Percentiles rank a stretch among this genome's conserved stretches.
These are phyloP conservation scores for Chionodraco myersi DNA, from an alignment of 2,113 vertebrate genomes.

Conservation along the genomic window DNA sequence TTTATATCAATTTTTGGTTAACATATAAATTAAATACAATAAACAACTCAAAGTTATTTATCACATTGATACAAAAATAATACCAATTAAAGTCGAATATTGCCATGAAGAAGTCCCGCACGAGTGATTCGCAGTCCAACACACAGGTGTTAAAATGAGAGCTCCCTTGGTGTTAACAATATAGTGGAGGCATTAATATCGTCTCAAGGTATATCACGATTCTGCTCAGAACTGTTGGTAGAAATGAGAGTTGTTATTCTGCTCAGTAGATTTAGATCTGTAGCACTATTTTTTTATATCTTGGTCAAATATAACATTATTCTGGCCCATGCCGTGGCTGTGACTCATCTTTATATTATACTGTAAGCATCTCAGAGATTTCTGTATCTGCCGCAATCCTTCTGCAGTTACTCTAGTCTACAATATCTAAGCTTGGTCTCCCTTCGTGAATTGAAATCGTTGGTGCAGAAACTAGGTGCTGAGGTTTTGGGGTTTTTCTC, in stretches of 20 bases:
- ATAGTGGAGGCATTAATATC: neutral
- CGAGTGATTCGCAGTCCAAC: neutral
- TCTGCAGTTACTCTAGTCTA: constrained; percentile 3
- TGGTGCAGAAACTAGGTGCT: neutral
- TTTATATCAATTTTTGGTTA: neutral
- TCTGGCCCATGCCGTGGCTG: neutral
- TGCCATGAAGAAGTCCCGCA: neutral
- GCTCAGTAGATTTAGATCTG: neutral
- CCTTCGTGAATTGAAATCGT: constrained; percentile 5
- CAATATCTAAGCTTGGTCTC: neutral
- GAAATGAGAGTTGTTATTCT: constrained; percentile 2
- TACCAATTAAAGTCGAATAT: neutral
- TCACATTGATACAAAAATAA: neutral
- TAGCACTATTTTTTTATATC: constrained; percentile 1
- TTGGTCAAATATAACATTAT: neutral
- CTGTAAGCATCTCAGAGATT: constrained; percentile 14
- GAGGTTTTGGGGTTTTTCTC: neutral
- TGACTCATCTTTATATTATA: constrained; percentile 27
- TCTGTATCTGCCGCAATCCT: constrained; percentile 10
- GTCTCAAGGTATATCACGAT: neutral
- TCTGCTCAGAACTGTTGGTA: neutral
- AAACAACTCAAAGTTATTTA: neutral
- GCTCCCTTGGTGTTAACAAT: neutral
- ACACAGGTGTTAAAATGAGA: neutral
- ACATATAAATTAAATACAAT: neutral